phyloP scores from a whole-genome alignment of 2,113 vertebrate species.

The Orycteropus afer region DNA sequence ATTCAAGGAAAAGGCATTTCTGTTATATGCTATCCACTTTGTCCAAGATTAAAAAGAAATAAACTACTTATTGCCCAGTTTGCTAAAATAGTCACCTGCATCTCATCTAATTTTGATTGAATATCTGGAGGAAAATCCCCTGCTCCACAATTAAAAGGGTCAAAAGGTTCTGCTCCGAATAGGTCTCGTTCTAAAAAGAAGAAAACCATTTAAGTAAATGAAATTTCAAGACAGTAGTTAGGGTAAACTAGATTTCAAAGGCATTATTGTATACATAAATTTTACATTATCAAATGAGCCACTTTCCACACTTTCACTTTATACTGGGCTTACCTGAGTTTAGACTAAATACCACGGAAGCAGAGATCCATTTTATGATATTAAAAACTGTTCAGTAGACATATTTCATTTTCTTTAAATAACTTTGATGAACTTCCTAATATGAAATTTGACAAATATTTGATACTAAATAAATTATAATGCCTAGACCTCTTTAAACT shows the following conservation, averaged over 20 bases:
- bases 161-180: slow-evolving; percentile 98
- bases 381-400: background rate
- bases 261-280: background rate
- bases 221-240: background rate
- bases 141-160: slow-evolving; percentile 96
- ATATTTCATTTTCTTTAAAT: background rate
- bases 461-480: background rate
- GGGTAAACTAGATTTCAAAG: background rate
- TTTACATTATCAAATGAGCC: background rate
- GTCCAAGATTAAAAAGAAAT: background rate
- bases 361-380: background rate
- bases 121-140: slow-evolving; percentile 98
- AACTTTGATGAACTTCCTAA: background rate
- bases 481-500: no score
- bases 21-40: background rate
- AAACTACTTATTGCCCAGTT: background rate
- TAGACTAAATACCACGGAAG: background rate
- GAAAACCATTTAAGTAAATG: slow-evolving; percentile 53
- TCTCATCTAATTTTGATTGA: slow-evolving; percentile 98
- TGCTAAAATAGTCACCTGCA: slow-evolving; percentile 93
- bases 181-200: slow-evolving; percentile 94
- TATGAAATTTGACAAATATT: background rate
- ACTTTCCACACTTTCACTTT: background rate
- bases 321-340: background rate
- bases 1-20: background rate